These are phyloP conservation scores for Meloidogyne exigua DNA, from an alignment of 1,140 invertebrate genomes.

Conservation along the genomic window DNA sequence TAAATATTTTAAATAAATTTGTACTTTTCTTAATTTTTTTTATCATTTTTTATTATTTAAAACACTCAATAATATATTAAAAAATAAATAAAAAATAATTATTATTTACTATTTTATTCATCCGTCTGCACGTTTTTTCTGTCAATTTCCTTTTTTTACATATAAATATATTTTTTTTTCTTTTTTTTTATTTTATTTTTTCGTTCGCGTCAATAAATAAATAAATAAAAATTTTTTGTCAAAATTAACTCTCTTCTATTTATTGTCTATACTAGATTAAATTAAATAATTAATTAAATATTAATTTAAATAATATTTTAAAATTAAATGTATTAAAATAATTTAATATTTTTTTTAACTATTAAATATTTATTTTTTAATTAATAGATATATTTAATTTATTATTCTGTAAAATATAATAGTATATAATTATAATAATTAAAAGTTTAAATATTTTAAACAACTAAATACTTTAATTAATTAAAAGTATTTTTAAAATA, in stretches of 20 bases:
- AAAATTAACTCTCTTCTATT: neutral
- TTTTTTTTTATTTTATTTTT: neutral
- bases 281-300: neutral
- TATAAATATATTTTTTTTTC: neutral
- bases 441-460: no score
- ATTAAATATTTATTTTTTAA: no score
- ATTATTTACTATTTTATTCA: neutral
- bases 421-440: no score
- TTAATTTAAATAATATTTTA: no score
- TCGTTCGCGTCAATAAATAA: neutral
- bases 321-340: no score
- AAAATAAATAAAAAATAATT: no score
- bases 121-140: neutral
- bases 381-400: no score
- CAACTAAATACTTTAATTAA: no score
- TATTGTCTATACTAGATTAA: neutral
- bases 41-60: neutral
- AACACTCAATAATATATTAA: neutral
- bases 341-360: no score
- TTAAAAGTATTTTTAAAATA: no score
- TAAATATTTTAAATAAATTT: neutral
- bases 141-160: neutral
- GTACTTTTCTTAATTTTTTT: neutral
- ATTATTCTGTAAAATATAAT: no score
- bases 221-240: neutral